Base-by-base conservation (phyloP, 37 sponge, comb jelly and placozoan species). In the Crambe crambe region DNA sequence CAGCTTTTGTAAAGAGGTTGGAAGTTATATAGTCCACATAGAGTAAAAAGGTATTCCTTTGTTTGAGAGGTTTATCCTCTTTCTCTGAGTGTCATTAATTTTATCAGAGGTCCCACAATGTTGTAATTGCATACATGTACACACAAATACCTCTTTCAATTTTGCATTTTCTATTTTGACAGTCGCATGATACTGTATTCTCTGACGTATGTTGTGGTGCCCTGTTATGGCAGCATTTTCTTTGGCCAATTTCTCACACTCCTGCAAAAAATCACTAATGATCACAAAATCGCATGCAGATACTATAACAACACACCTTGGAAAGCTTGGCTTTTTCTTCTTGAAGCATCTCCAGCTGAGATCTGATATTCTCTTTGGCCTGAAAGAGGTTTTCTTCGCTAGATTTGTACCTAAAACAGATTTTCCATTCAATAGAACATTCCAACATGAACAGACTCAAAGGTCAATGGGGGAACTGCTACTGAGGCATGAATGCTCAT, bases 161-260 rank as follows among this genome's bases (percentile, higher is more conserved):
- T 85, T 82, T 38, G 63, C 76, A 73, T 95, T 88, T 77, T 95
- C 94, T 38, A 72, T 75, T 42, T 95, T 95, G 54, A 81, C 40
- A 4, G 81, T 26, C 15, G 83, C 83, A 77, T 95, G 95, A 29
- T 88, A 91, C 44, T 92, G 93, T 36, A 95, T 95, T 27, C 80
- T 83, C 58, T 95, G 95, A 25, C 93, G 65, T 5, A 83, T 58
- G 37, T 95, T 95, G 3, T 75, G 90, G 39, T 95, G 95, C 21
- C 95, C 95, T 40, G 80, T 67, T 31, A 91, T 72, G 30, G 42
- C 32, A 15, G 81, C 86, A 89, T 91, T 87, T 69, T 94, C 91
- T 20, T 83, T 79, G n/a, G 77, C 64, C 65, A 94, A 57, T 3
- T 70, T 83, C 21, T 76, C 74, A 62, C 77, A 87, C 68, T 89